Evolutionary conservation across 1,140 invertebrate genomes (phyloP), one percentile per base, ranked within the genome.

Genomic region (Meteorus sp.): DNA sequence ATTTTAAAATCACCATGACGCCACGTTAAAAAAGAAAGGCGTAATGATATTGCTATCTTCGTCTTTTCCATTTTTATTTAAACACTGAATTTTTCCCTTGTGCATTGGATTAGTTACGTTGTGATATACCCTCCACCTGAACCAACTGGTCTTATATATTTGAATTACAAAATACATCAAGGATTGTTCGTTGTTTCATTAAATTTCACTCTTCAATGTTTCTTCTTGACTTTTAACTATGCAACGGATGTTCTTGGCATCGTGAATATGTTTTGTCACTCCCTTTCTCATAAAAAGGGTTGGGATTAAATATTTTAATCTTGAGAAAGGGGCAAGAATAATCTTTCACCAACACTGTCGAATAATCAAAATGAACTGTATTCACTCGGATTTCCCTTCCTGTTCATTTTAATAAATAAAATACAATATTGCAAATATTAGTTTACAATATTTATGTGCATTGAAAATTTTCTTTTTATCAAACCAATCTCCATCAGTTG

Each of bases 121-220:
- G n/a, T n/a, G 48, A 17, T 52, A 41, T n/a, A 59, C 48, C 27
- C n/a, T 33, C 5, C 6, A 22, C 11, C 19, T 11, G 1, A 29
- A 23, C 52, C 33, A 37, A 37, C 41, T 27, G 11, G 2, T 37
- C n/a, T 33, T 52, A 15, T 31, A 39, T 64, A 73, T 73, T 72
- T 73, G 70, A 65, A 72, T 73, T 65, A 71, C 70, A 73, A 73
- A 60, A 72, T 72, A 60, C 57, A 60, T 48, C 29, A n/a, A 23
- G 22, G 31, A 53, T 53, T 53, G 68, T 65, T 66, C 65, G 37
- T 55, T 62, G 65, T 68, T 72, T 73, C 71, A 71, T 73, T 69
- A 65, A 69, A 69, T 69, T 45, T 59, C 48, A 47, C 63, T 60
- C 61, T 61, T 58, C 41, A 25, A 6, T 56, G 3, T 27, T 8